A percentile compares a stretch with the other conserved stretches of the same genome.
These are phyloP conservation scores for Rhyacophila evoluta DNA, from an alignment of 2,888 invertebrate species.

Conservation along the genomic window DNA sequence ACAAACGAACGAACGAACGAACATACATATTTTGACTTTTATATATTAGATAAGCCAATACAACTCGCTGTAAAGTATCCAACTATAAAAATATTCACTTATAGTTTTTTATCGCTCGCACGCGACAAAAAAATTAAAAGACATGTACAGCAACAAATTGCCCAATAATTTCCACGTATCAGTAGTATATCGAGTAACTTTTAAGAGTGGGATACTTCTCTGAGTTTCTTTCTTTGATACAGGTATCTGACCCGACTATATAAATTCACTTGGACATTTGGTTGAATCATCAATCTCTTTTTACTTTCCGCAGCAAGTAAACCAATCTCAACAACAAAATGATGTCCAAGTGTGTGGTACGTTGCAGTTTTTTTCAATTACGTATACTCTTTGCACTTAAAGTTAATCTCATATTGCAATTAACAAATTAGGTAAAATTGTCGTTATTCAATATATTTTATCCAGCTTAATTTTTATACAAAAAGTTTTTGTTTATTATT, in stretches of 20 bases:
- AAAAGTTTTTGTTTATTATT: no score
- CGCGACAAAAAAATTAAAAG: neutral
- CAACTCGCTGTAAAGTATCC: no score
- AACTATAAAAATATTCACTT: no score
- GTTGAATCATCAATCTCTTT: slow-evolving; percentile 26
- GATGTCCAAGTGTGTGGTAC: slow-evolving; percentile 46
- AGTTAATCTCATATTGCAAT: no score
- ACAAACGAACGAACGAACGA: no score
- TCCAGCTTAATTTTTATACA: no score
- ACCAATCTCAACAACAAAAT: slow-evolving; percentile 39
- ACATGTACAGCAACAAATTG: neutral
- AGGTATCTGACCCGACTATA: neutral
- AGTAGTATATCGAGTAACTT: neutral
- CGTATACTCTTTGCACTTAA: no score
- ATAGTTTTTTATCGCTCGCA: neutral
- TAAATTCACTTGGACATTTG: slow-evolving; percentile 25
- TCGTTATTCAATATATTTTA: neutral
- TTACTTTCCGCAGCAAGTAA: neutral
- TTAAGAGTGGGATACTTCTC: neutral
- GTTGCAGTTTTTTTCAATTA: neutral
- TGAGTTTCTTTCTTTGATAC: neutral
- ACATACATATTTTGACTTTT: no score
- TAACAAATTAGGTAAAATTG: neutral
- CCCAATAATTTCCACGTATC: neutral
- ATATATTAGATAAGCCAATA: no score